Evolutionary conservation across 2,113 vertebrate genomes (phyloP).

Genomic region (Tapirus terrestris): DNA sequence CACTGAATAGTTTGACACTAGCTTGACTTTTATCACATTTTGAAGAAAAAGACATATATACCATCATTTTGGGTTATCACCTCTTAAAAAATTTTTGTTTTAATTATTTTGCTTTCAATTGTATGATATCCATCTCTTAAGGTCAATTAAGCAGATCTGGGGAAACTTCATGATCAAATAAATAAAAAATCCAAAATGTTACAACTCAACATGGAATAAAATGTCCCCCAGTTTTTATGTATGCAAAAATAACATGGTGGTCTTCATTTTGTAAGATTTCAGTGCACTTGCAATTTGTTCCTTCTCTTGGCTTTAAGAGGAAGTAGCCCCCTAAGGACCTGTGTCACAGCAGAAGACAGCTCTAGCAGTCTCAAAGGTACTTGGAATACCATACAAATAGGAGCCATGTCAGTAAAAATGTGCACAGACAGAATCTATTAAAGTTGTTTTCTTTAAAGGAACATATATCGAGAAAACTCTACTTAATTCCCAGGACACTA

Average conservation of each 20-base stretch:
- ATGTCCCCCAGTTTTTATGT: neutral
- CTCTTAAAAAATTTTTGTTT: neutral
- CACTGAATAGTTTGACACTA: neutral
- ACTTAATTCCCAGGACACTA: neutral
- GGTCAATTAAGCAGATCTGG: conserved; percentile 22
- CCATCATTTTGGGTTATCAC: neutral
- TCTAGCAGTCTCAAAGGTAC: conserved; percentile 20
- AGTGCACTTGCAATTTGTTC: neutral
- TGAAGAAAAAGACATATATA: neutral
- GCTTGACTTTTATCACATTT: neutral
- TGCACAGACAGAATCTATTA: neutral
- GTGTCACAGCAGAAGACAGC: neutral
- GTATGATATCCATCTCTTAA: neutral
- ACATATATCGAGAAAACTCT: neutral
- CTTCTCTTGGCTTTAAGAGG: conserved; percentile 31
- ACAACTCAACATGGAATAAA: neutral
- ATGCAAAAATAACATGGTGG: neutral
- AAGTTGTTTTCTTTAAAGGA: conserved; percentile 42
- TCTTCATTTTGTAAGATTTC: conserved; percentile 46
- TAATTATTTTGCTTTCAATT: neutral
- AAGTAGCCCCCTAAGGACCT: neutral
- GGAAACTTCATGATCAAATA: conserved; percentile 18
- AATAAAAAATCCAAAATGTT: conserved; percentile 15
- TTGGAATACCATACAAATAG: neutral
- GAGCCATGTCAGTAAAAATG: neutral